phyloP scores from a whole-genome alignment of 2,888 invertebrate species.

The Idaea straminata region DNA sequence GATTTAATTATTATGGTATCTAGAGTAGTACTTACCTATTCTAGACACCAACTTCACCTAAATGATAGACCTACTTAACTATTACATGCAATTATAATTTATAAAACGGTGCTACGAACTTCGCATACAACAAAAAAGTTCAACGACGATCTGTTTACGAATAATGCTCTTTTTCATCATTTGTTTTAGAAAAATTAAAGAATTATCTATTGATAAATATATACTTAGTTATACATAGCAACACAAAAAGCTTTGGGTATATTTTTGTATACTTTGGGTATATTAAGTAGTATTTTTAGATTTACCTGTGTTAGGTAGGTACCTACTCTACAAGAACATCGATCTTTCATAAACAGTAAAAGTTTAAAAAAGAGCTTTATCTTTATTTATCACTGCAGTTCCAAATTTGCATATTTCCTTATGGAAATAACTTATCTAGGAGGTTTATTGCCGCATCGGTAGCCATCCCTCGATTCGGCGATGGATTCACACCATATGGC shows the following conservation, averaged over 20 bases:
- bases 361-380: too few relatives aligned
- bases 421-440: background rate
- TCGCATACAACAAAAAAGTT: slow-evolving; percentile 57
- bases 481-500: slow-evolving; percentile 68
- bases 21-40: too few relatives aligned
- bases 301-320: background rate
- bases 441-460: slow-evolving; percentile 36
- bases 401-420: background rate
- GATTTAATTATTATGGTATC: too few relatives aligned
- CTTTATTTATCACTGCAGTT: background rate
- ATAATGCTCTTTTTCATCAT: slow-evolving; percentile 16
- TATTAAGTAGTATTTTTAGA: background rate
- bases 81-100: too few relatives aligned
- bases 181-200: slow-evolving; percentile 20
- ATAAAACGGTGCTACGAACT: slow-evolving; percentile 20
- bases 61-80: too few relatives aligned
- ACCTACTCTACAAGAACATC: background rate
- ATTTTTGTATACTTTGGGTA: too few relatives aligned
- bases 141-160: slow-evolving; percentile 47
- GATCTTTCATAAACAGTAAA: too few relatives aligned
- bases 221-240: too few relatives aligned
- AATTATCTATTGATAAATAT: too few relatives aligned
- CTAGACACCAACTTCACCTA: too few relatives aligned
- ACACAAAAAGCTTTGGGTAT: too few relatives aligned
- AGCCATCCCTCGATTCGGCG: slow-evolving; percentile 46